A percentile compares a stretch with the other conserved stretches of the same genome.
These are phyloP conservation scores for Limnodromus scolopaceus DNA, from an alignment of 2,797 vertebrate genomes.

Conservation along the genomic window DNA sequence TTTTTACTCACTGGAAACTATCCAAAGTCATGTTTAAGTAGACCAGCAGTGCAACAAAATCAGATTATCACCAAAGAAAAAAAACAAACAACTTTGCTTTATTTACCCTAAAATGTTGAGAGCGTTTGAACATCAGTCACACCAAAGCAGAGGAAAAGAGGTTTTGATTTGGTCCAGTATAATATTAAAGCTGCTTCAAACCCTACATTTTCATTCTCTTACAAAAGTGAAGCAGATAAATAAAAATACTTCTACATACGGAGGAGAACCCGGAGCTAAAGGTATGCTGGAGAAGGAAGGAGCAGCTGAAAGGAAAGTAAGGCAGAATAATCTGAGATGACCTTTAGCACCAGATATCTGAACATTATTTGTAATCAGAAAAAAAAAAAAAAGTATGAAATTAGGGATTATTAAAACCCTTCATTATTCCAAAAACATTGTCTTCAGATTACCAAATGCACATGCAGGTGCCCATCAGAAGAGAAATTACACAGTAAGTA, in stretches of 20 bases:
- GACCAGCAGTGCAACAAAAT: background rate
- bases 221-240: background rate
- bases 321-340: background rate
- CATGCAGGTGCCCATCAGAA: background rate
- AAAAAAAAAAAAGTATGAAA: background rate
- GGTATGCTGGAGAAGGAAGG: background rate
- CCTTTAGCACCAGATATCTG: background rate
- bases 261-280: background rate
- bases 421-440: background rate
- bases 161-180: background rate
- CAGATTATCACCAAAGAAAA: background rate
- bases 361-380: background rate
- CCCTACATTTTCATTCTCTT: background rate
- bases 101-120: background rate
- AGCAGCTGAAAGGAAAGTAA: background rate
- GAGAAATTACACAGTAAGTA: background rate
- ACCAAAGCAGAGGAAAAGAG: background rate
- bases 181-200: background rate
- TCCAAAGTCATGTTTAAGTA: constrained; percentile 8
- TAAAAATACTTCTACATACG: background rate
- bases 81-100: background rate
- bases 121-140: background rate
- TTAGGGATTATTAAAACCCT: background rate
- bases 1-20: background rate
- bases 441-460: background rate